Evolutionary conservation across 2,888 invertebrate genomes (phyloP).

Genomic region (Ectemnius cavifrons): DNA sequence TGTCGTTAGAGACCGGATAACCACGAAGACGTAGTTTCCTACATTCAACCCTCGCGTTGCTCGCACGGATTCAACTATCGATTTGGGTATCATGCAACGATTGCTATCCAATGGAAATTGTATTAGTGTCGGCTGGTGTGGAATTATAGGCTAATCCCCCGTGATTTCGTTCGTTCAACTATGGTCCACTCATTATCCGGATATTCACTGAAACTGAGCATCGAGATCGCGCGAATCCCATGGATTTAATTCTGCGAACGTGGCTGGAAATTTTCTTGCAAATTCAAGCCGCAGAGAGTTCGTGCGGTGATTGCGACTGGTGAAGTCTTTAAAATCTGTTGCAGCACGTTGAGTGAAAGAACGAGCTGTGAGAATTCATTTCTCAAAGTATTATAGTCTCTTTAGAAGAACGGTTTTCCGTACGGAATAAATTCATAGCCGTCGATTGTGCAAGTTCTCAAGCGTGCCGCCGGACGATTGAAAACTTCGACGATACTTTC

Average conservation of each 20-base stretch:
- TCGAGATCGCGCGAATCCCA: no score
- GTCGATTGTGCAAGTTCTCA: slow-evolving; percentile 4
- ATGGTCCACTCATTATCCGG: no score
- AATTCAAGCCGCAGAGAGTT: no score
- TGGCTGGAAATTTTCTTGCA: no score
- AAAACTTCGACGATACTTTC: slow-evolving; percentile 37
- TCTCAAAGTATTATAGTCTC: slow-evolving; percentile 5
- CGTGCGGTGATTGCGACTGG: no score
- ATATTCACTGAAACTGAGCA: no score
- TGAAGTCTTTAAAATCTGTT: no score
- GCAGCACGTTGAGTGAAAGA: no score
- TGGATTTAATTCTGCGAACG: no score
- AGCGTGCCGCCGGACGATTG: slow-evolving; percentile 17
- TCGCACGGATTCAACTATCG: slow-evolving; percentile 16
- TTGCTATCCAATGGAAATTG: slow-evolving; percentile 19
- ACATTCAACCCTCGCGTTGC: slow-evolving; percentile 14
- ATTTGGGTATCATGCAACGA: slow-evolving; percentile 10
- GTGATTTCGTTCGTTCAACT: no score
- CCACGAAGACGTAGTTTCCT: slow-evolving; percentile 48
- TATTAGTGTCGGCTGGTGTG: not conserved
- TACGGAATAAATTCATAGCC: not conserved
- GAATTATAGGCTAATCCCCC: not conserved
- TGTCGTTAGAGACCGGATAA: slow-evolving; percentile 57
- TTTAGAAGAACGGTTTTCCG: not conserved
- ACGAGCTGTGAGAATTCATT: not conserved